A percentile compares a stretch with the other conserved stretches of the same genome.
Conservation (phyloP, 1,140 invertebrate genomes). For the Ooceraea biroi region DNA sequence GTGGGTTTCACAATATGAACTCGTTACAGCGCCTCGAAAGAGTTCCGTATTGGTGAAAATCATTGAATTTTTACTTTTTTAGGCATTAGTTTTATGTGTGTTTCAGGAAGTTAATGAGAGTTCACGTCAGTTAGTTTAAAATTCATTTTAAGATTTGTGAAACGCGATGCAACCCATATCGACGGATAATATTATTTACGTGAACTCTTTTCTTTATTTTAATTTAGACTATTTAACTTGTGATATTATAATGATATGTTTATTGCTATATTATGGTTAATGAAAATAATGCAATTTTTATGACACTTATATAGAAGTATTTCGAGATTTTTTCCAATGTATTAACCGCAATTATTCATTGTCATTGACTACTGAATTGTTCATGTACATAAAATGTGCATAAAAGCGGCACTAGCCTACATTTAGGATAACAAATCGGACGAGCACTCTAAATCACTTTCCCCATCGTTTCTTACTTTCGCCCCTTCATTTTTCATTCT, state of each 20-base stretch:
- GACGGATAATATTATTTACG: neutral
- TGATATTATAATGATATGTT: neutral
- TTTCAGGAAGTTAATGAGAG: too few relatives aligned
- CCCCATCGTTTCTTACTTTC: conserved; percentile 29
- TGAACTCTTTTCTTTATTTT: neutral
- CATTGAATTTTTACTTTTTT: neutral
- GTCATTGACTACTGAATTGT: neutral
- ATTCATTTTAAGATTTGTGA: neutral
- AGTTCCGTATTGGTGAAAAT: conserved; percentile 16
- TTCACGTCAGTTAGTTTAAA: neutral
- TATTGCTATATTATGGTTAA: neutral
- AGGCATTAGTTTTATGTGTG: neutral
- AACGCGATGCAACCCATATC: neutral
- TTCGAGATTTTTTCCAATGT: neutral
- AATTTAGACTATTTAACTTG: neutral
- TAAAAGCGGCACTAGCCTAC: neutral
- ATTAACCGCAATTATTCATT: neutral
- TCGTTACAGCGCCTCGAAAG: neutral
- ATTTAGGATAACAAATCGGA: conserved; percentile 36
- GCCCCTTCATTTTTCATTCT: conserved; percentile 45
- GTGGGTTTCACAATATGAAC: too few relatives aligned
- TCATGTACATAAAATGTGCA: conserved; percentile 14
- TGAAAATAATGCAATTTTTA: neutral
- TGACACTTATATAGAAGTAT: neutral
- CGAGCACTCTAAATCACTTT: conserved; percentile 27